Evolutionary conservation across 2,797 vertebrate genomes (phyloP).

Genomic region (Petrocephalus sullivani): DNA sequence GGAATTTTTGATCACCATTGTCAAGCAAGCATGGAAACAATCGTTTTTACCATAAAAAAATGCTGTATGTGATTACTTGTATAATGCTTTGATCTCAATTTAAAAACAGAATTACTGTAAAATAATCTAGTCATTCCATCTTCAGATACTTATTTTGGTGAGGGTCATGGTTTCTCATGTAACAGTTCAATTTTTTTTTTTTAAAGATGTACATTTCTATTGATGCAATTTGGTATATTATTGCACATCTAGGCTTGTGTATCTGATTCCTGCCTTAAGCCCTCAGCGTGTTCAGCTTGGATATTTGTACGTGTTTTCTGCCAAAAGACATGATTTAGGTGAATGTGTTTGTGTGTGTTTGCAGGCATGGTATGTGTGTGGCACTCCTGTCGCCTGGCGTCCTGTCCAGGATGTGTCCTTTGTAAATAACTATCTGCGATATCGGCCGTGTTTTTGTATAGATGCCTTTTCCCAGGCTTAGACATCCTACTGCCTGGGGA

Average conservation of each 20-base stretch:
- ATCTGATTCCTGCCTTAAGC: neutral
- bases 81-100: neutral
- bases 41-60: neutral
- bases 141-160: neutral
- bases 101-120: neutral
- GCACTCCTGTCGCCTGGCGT: neutral
- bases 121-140: neutral
- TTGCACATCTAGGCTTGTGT: neutral
- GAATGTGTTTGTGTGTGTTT: neutral
- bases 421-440: neutral
- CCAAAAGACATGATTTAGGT: neutral
- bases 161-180: neutral
- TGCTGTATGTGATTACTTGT: neutral
- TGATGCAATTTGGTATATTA: neutral
- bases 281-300: neutral
- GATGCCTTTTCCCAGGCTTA: slow-evolving; percentile 20
- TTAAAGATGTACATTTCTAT: neutral
- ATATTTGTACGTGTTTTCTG: neutral
- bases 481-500: neutral
- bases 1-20: neutral
- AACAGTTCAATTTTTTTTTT: neutral
- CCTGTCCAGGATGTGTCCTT: neutral
- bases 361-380: neutral
- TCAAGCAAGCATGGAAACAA: neutral
- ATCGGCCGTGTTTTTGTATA: neutral